These are phyloP conservation scores for Cydia pomonella DNA, from an alignment of 1,140 invertebrate genomes.

Conservation along the genomic window DNA sequence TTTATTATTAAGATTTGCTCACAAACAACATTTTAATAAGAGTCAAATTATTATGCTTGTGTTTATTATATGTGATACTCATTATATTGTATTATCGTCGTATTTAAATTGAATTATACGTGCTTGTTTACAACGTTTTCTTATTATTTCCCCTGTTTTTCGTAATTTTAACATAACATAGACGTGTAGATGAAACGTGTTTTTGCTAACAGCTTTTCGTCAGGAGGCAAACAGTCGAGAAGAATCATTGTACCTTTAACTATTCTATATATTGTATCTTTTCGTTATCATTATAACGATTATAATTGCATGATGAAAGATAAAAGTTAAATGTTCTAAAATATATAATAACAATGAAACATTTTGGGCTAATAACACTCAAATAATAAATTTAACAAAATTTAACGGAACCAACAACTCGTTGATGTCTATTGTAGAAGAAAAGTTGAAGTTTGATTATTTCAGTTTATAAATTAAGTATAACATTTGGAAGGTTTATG, in stretches of 20 bases:
- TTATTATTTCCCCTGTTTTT: not conserved
- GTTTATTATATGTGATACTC: not conserved
- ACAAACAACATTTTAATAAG: not conserved
- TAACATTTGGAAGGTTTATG: too few species aligned
- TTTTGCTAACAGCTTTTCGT: not conserved
- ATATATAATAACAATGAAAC: too few species aligned
- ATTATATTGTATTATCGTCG: not conserved
- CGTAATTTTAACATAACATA: not conserved
- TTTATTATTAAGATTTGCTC: not conserved
- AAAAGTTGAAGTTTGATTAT: not conserved
- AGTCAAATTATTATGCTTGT: not conserved
- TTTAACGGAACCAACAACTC: not conserved
- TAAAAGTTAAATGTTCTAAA: too few species aligned
- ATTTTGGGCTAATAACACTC: too few species aligned
- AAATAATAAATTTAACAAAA: not conserved
- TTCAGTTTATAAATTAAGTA: too few species aligned
- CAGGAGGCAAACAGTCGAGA: not conserved
- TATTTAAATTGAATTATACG: not conserved
- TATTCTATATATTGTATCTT: too few species aligned
- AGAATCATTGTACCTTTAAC: too few species aligned
- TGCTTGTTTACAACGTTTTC: not conserved
- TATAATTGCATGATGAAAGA: too few species aligned
- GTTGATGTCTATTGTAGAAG: not conserved
- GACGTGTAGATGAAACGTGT: not conserved
- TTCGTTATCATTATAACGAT: too few species aligned